Conservation (phyloP, 2,797 vertebrate species). For the Rhinoraja longicauda region DNA sequence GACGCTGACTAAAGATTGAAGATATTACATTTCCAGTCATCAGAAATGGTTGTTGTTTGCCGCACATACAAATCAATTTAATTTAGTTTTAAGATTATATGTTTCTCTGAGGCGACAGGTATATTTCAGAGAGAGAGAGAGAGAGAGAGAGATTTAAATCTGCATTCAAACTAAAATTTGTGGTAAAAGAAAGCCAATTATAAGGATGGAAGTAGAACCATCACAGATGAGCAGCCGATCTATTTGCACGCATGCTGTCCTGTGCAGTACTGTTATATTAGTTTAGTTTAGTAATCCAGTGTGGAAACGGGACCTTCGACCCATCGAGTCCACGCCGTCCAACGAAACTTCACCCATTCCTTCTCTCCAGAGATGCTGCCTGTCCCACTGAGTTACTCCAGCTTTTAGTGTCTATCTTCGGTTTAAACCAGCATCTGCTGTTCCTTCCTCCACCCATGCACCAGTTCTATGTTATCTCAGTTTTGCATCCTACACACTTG, state of each 20-base stretch:
- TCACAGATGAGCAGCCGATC: too few species aligned
- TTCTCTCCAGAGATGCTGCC: too few species aligned
- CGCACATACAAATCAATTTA: background rate
- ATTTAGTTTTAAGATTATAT: background rate
- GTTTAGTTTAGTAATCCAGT: too few species aligned
- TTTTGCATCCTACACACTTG: background rate
- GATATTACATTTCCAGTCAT: background rate
- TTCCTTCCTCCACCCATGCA: too few species aligned
- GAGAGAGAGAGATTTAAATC: background rate
- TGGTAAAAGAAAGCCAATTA: background rate
- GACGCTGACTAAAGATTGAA: background rate
- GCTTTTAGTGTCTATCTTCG: too few species aligned
- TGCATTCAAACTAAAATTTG: background rate
- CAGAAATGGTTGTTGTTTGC: background rate
- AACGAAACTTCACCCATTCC: too few species aligned
- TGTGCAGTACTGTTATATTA: too few species aligned
- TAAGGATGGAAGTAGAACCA: background rate
- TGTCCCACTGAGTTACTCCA: too few species aligned
- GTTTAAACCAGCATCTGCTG: too few species aligned
- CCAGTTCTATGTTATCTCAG: background rate
- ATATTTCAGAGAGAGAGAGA: background rate
- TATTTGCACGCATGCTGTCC: background rate
- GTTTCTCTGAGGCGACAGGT: background rate
- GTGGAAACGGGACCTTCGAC: too few species aligned
- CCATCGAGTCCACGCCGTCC: too few species aligned